Evolutionary conservation across 1,140 invertebrate genomes (phyloP), one percentile per base, ranked within the genome.

Genomic region (Neodiprion lecontei): DNA sequence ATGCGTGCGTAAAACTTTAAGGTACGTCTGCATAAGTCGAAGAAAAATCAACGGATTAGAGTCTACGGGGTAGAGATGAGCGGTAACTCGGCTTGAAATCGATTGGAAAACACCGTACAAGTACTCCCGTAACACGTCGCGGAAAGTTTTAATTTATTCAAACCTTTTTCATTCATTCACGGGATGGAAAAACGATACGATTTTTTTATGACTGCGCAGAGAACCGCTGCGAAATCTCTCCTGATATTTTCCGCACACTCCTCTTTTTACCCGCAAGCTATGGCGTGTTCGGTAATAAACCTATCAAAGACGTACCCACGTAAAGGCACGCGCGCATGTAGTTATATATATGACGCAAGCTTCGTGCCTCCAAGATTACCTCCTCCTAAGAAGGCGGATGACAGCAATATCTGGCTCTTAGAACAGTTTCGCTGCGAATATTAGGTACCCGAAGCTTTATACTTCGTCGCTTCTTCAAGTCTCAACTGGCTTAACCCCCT

Each of bases 281-380:
- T 12, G 21, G 67, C 12, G 67, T 68, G 67, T 69, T 69, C 48
- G 40, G 70, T 49, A 71, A 71, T 71, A 71, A 71, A 71, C 70
- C 70, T 71, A 71, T 71, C 70, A 71, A 71, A 71, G 70, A 71
- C 70, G 48, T 40, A 40, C 28, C 28, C 5, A 40, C 28, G 28
- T 40, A 40, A 40, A 40, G 28, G 28, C 28, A 40, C 28, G 2
- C 28, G 28, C 28, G 28, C 28, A 40, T 40, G 28, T 40, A 40
- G 17, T 21, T 21, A 21, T 21, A 21, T 5, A 5, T 40, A 2
- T 40, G 28, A 5, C 28, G 28, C 28, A 40, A 40, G 28, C 28
- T 40, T 40, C 28, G 5, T 40, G 28, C 28, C 28, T 40, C 28
- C 28, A 2, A 40, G 28, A 40, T 40, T 40, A 40, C 28, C 28